phyloP scores from a whole-genome alignment of 2,888 invertebrate genomes.

The Acrocera orbiculus region DNA sequence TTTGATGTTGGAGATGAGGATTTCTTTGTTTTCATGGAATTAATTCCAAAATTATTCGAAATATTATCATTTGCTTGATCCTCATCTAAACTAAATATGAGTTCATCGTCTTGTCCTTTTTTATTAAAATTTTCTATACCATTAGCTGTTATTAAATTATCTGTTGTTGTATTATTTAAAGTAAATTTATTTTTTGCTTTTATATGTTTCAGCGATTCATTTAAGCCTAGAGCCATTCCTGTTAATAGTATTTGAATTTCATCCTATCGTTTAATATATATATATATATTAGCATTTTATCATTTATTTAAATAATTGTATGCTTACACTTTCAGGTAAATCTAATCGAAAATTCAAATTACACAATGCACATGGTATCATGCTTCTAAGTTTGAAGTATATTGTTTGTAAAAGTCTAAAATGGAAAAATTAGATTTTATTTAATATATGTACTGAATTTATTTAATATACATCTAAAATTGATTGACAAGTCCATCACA shows the following conservation, averaged over 20 bases:
- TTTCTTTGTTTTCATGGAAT: background rate
- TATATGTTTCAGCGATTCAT: slow-evolving; percentile 36
- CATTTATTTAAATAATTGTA: too few species aligned
- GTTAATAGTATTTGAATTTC: slow-evolving; percentile 50
- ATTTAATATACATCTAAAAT: too few species aligned
- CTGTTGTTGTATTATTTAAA: slow-evolving; percentile 11
- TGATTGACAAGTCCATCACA: too few species aligned
- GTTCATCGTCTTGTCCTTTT: slow-evolving; percentile 44
- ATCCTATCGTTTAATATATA: slow-evolving; percentile 28
- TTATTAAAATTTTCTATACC: slow-evolving; percentile 16
- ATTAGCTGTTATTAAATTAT: slow-evolving; percentile 9
- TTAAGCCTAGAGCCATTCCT: slow-evolving; percentile 65
- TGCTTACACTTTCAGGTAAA: slow-evolving; percentile 58
- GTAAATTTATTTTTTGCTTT: slow-evolving; percentile 32
- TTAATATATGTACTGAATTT: slow-evolving; percentile 1
- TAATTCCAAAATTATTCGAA: too few species aligned
- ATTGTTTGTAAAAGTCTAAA: slow-evolving; percentile 49
- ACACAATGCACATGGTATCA: slow-evolving; percentile 74
- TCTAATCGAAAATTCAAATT: slow-evolving; percentile 67
- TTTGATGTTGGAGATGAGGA: slow-evolving; percentile 8
- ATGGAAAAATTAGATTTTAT: slow-evolving; percentile 9
- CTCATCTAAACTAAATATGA: slow-evolving; percentile 72
- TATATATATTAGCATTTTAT: background rate
- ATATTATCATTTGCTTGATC: too few species aligned
- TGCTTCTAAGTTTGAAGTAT: slow-evolving; percentile 72